These are phyloP conservation scores for Noctilio leporinus DNA, from an alignment of 2,113 vertebrate genomes.

Conservation along the genomic window DNA sequence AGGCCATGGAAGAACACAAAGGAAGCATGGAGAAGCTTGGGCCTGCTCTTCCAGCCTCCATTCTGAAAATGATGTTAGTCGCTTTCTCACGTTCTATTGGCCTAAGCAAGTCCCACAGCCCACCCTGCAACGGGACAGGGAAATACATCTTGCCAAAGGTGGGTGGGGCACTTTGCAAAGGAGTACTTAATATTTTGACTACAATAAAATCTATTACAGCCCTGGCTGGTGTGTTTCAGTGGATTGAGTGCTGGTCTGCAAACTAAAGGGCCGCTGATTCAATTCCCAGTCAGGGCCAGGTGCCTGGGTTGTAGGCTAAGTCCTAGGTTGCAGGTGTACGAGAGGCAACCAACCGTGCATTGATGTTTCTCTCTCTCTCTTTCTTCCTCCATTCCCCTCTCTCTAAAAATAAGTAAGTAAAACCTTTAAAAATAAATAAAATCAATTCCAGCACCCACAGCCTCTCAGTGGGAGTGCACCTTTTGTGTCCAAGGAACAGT, in stretches of 20 bases:
- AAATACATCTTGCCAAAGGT: neutral
- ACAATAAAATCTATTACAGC: neutral
- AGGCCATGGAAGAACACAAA: neutral
- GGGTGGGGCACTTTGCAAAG: neutral
- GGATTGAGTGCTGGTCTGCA: too few species aligned
- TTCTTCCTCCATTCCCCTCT: too few species aligned
- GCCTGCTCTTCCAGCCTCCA: neutral
- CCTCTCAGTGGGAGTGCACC: neutral
- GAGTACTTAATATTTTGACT: neutral
- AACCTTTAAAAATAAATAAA: too few species aligned
- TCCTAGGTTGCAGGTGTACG: too few species aligned
- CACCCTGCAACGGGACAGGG: neutral
- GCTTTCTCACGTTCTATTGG: neutral
- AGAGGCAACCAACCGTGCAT: too few species aligned
- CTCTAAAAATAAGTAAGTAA: too few species aligned
- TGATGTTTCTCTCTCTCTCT: too few species aligned
- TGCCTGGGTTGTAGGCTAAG: too few species aligned
- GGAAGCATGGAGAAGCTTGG: neutral
- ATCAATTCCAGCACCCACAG: neutral
- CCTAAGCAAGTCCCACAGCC: neutral
- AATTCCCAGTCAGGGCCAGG: too few species aligned
- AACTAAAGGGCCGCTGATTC: too few species aligned
- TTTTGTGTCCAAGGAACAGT: neutral
- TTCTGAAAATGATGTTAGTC: neutral
- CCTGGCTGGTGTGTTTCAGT: too few species aligned